These are phyloP conservation scores for Sturnira hondurensis DNA, from an alignment of 2,113 vertebrate genomes.

Conservation along the genomic window DNA sequence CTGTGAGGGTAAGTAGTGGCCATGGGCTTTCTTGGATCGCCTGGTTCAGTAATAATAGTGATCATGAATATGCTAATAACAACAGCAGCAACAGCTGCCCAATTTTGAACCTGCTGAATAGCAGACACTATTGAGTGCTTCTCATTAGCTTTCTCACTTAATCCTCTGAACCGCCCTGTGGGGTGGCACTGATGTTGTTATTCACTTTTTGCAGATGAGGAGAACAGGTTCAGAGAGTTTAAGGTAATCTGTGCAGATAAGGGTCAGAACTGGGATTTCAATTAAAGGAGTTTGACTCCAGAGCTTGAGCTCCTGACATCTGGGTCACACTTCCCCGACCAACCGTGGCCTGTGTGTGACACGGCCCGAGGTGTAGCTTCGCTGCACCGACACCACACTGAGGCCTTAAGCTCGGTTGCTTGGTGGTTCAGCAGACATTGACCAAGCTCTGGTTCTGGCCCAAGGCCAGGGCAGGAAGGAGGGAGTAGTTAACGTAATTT, in stretches of 20 bases:
- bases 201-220: background rate
- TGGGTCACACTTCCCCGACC: no score
- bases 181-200: background rate
- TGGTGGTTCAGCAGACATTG: background rate
- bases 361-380: background rate
- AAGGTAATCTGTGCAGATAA: background rate
- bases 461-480: background rate
- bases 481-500: background rate
- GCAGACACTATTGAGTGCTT: background rate
- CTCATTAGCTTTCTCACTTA: background rate
- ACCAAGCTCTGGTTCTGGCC: background rate
- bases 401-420: background rate
- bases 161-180: background rate
- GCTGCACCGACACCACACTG: fast-evolving
- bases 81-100: background rate
- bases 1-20: no score
- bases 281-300: background rate
- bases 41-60: background rate
- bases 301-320: background rate
- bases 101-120: background rate
- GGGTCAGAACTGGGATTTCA: background rate
- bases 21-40: background rate
- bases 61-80: background rate
- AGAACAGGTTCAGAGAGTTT: background rate
- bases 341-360: background rate